These are phyloP conservation scores for human (Homo sapiens) DNA, from an alignment of 2,113 vertebrate species.

Conservation along the genomic window DNA sequence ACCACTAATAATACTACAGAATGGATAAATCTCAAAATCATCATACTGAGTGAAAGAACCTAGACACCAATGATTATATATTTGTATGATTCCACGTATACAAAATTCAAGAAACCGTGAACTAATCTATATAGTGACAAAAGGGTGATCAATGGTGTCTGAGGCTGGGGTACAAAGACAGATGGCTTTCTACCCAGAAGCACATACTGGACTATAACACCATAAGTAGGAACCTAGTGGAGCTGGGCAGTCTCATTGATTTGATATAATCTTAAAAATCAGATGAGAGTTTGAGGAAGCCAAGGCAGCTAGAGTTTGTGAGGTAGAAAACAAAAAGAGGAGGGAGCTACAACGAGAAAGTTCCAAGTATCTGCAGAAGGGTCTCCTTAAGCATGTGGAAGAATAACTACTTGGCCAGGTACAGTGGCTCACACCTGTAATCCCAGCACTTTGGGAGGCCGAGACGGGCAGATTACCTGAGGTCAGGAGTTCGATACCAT, in stretches of 20 bases:
- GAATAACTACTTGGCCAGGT: background rate
- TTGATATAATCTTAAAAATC: background rate
- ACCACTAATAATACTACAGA: background rate
- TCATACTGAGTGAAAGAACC: background rate
- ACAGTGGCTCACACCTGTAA: too few species aligned
- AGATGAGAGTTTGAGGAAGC: background rate
- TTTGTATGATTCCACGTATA: background rate
- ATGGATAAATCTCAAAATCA: background rate
- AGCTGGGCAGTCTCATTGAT: background rate
- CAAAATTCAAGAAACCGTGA: background rate
- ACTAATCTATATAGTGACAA: background rate
- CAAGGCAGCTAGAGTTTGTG: background rate
- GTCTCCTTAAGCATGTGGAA: background rate
- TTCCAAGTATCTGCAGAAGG: background rate
- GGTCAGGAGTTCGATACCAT: too few species aligned
- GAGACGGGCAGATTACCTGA: too few species aligned
- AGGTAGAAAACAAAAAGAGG: background rate
- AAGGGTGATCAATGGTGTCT: background rate
- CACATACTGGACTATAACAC: background rate
- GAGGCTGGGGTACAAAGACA: background rate
- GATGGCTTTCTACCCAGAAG: background rate
- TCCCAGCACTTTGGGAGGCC: too few species aligned
- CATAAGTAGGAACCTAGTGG: background rate
- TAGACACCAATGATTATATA: background rate
- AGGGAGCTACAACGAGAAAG: background rate